Conservation (phyloP, 2,797 vertebrate genomes). For the Trachurus trachurus region DNA sequence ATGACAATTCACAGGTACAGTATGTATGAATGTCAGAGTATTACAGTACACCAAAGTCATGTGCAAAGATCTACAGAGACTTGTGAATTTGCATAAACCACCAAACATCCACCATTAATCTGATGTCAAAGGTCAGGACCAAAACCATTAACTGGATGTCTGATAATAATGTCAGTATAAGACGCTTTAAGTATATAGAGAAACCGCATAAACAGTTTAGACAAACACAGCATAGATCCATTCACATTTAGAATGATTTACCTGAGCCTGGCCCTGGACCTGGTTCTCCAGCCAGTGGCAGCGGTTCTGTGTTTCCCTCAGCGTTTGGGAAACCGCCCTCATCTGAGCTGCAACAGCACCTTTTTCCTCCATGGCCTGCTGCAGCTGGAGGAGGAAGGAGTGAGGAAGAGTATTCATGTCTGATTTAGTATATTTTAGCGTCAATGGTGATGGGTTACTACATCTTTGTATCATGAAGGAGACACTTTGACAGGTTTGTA, state of each 20-base stretch:
- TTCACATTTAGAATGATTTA: slow-evolving; percentile 37
- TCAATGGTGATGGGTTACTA: background rate
- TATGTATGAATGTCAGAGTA: fast-evolving
- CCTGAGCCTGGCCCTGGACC: slow-evolving; percentile 76
- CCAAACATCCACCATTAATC: too few species aligned
- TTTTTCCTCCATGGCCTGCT: slow-evolving; percentile 89
- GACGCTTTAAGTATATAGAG: background rate
- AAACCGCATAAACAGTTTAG: too few species aligned
- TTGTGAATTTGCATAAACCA: background rate
- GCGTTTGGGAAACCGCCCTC: slow-evolving; percentile 87
- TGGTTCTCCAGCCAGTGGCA: slow-evolving; percentile 88
- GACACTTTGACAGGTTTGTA: too few species aligned
- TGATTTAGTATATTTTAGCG: background rate
- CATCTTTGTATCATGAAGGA: background rate
- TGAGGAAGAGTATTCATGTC: background rate
- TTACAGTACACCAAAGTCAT: background rate
- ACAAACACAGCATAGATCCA: background rate
- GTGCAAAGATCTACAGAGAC: background rate
- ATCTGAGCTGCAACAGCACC: slow-evolving; percentile 84
- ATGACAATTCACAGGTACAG: background rate
- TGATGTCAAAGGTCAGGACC: background rate
- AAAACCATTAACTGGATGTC: background rate
- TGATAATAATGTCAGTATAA: background rate
- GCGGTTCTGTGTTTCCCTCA: slow-evolving; percentile 89
- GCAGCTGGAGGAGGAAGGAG: slow-evolving; percentile 71